Percentiles rank a stretch among this genome's conserved stretches.
phyloP scores from a whole-genome alignment of 2,888 invertebrate species.

The Sipha maydis region DNA sequence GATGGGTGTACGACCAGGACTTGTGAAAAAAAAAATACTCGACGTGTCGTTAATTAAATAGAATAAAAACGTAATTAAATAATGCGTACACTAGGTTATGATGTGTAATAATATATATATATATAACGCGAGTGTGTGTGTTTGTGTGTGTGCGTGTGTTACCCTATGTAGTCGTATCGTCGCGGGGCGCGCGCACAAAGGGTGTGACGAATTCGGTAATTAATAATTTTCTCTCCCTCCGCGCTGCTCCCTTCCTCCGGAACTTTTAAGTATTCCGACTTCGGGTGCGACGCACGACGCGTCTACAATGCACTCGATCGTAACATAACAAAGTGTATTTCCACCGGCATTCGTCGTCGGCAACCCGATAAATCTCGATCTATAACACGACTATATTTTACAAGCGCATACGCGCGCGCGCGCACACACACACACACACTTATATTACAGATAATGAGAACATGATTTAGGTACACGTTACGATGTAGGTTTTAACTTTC shows the following conservation, averaged over 20 bases:
- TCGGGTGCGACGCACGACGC: neutral
- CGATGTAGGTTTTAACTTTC: slow-evolving; percentile 21
- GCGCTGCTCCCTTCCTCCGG: neutral
- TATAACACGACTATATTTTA: neutral
- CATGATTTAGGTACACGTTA: slow-evolving; percentile 32
- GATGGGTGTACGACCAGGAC: neutral
- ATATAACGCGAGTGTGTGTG: neutral
- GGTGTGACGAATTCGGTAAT: slow-evolving; percentile 61
- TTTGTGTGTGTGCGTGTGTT: neutral
- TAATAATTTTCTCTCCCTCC: slow-evolving; percentile 29
- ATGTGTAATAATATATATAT: neutral
- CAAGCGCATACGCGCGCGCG: neutral
- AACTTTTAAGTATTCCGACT: slow-evolving; percentile 50
- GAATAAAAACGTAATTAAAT: slow-evolving; percentile 56
- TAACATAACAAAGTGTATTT: slow-evolving; percentile 8
- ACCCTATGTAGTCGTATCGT: neutral
- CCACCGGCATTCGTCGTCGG: slow-evolving; percentile 9
- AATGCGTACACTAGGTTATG: slow-evolving; percentile 1
- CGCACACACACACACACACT: too few species aligned
- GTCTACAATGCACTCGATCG: slow-evolving; percentile 26
- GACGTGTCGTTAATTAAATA: slow-evolving; percentile 52
- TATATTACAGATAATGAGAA: slow-evolving; percentile 39
- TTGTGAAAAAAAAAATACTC: slow-evolving; percentile 9
- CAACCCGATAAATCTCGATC: slow-evolving; percentile 35
- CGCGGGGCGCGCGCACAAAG: slow-evolving; percentile 41